Evolutionary conservation across 1,140 invertebrate species (phyloP), one percentile per base, ranked within the genome.

Genomic region (Chironomus tepperi): DNA sequence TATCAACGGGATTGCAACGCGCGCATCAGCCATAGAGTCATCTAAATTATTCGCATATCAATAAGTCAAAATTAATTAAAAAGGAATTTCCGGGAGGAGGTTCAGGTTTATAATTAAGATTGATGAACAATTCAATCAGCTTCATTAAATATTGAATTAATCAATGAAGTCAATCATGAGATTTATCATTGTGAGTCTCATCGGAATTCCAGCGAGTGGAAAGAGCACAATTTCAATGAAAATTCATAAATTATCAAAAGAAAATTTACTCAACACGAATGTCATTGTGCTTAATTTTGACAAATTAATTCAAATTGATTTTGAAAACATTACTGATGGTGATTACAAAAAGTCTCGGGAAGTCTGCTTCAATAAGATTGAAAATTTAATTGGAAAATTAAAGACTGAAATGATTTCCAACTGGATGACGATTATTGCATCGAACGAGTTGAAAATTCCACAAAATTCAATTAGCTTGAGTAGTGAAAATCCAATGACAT

Each of bases 231-330:
- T 70, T 18, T 18, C 65, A 9, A 19, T 9, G 2, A 70, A 18
- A 19, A 70, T 70, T 70, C 18, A 9, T 18, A 70, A 70, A 70
- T 21, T 70, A 9, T 70, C 65, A 70, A 18, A n/a, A 70, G 19
- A 19, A 8, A 18, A 18, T 18, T 19, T 70, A 16, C 65, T 70
- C n/a, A 70, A 70, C 18, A 18, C 65, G 18, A 70, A 21, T 70
- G 65, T 70, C 8, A 70, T 70, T 18, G 16, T 70, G n/a, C 16
- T 70, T 18, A 70, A 21, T 21, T 70, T 70, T 70, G 65, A 70
- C 10, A 16, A 70, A 10, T 70, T 70, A 9, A 70, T 70, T 21
- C 3, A 19, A 19, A 19, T 70, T 19, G 65, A 70, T 70, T 70
- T 18, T 70, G 16, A 0, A 19, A 19, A 18, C 6, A 70, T 70